A percentile compares a stretch with the other conserved stretches of the same genome.
Evolutionary conservation across 2,113 vertebrate genomes (phyloP).

Genomic region (Columba livia): DNA sequence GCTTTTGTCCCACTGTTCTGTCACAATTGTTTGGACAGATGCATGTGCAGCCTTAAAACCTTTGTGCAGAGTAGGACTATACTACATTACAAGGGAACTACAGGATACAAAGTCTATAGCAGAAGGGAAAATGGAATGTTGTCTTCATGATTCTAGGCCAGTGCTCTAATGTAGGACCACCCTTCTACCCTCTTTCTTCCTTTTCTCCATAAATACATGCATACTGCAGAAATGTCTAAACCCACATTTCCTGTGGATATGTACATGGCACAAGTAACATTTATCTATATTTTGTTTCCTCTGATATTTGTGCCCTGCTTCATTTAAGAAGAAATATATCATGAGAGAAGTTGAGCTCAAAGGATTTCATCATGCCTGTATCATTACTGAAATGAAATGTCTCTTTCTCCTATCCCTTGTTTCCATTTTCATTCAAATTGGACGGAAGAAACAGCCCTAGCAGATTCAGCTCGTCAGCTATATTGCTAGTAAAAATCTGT

Average conservation of each 20-base stretch:
- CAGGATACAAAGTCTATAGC: neutral
- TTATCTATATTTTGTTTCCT: neutral
- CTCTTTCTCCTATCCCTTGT: constrained; percentile 19
- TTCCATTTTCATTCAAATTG: constrained; percentile 63
- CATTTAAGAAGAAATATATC: constrained; percentile 6
- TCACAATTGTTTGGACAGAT: neutral
- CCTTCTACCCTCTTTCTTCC: neutral
- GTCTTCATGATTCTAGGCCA: neutral
- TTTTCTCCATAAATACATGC: neutral
- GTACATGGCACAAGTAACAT: neutral
- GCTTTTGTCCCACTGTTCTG: neutral
- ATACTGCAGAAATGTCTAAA: neutral
- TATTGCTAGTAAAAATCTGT: constrained; percentile 67
- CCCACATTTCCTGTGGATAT: neutral
- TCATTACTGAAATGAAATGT: constrained; percentile 10
- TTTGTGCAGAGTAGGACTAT: neutral
- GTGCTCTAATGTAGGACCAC: neutral
- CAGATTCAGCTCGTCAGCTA: constrained; percentile 62
- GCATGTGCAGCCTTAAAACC: neutral
- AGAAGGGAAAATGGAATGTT: neutral
- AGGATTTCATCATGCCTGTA: constrained; percentile 25
- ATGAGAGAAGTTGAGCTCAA: neutral
- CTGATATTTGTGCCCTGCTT: neutral
- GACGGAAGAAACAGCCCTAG: constrained; percentile 43
- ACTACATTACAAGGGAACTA: neutral